A percentile compares a stretch with the other conserved stretches of the same genome.
phyloP scores from a whole-genome alignment of 2,888 invertebrate species.

The Caenorhabditis uteleia region DNA sequence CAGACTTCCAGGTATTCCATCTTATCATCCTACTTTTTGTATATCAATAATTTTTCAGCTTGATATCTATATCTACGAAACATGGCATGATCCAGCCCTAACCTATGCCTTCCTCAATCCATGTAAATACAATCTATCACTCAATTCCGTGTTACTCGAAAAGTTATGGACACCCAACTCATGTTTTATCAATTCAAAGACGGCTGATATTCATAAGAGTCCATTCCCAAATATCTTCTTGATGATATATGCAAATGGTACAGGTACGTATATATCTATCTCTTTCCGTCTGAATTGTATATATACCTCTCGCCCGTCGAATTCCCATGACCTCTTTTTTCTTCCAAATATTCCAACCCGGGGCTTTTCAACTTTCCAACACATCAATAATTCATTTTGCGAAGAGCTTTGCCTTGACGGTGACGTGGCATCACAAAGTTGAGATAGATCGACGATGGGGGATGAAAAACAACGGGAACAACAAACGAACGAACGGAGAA shows the following conservation, averaged over 20 bases:
- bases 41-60: constrained; percentile 59
- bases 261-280: constrained; percentile 47
- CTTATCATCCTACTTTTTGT: background rate
- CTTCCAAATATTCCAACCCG: no score
- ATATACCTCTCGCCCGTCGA: background rate
- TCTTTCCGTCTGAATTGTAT: constrained; percentile 5
- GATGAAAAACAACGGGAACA: no score
- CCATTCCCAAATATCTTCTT: constrained; percentile 69
- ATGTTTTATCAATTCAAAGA: constrained; percentile 70
- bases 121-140: constrained; percentile 68
- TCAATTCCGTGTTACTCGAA: constrained; percentile 59
- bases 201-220: constrained; percentile 68
- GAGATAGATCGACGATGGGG: no score
- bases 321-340: background rate
- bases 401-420: no score
- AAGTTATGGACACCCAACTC: constrained; percentile 62
- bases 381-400: no score
- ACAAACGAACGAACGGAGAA: no score
- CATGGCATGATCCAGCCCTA: constrained; percentile 68
- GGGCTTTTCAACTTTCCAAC: no score
- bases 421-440: no score
- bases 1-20: constrained; percentile 60
- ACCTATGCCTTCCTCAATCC: constrained; percentile 64
- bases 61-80: constrained; percentile 70
- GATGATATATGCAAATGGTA: constrained; percentile 69